Conservation (phyloP, 2,113 vertebrate genomes). For the Bubo scandiacus region DNA sequence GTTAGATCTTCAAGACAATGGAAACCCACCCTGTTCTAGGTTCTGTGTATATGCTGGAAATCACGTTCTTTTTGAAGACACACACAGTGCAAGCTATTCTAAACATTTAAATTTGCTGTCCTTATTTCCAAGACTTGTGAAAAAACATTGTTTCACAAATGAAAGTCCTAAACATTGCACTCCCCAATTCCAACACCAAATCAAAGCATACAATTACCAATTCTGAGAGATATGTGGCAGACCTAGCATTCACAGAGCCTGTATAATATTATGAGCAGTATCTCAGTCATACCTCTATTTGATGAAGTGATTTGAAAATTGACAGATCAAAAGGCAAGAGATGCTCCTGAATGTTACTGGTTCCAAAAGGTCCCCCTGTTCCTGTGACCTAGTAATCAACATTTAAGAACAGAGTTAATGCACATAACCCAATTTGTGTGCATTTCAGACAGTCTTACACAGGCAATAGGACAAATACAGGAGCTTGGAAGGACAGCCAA, state of each 20-base stretch:
- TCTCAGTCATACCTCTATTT: slow-evolving; percentile 86
- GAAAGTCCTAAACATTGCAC: neutral
- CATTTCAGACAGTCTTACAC: neutral
- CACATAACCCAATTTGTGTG: neutral
- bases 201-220: neutral
- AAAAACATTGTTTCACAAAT: neutral
- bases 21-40: neutral
- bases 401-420: neutral
- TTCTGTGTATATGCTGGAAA: neutral
- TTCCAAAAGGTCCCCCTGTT: slow-evolving; percentile 85
- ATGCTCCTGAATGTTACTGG: slow-evolving; percentile 93
- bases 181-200: neutral
- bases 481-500: neutral
- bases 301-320: slow-evolving; percentile 92
- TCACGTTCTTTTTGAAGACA: neutral
- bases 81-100: neutral
- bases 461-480: neutral
- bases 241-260: neutral
- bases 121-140: neutral
- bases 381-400: slow-evolving; percentile 82
- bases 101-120: neutral
- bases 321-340: slow-evolving; percentile 90
- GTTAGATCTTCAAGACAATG: neutral
- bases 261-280: neutral
- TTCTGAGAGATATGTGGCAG: neutral